Evolutionary conservation across 2,797 vertebrate genomes (phyloP), one percentile per base, ranked within the genome.

Genomic region (Dromococcyx pavoninus): DNA sequence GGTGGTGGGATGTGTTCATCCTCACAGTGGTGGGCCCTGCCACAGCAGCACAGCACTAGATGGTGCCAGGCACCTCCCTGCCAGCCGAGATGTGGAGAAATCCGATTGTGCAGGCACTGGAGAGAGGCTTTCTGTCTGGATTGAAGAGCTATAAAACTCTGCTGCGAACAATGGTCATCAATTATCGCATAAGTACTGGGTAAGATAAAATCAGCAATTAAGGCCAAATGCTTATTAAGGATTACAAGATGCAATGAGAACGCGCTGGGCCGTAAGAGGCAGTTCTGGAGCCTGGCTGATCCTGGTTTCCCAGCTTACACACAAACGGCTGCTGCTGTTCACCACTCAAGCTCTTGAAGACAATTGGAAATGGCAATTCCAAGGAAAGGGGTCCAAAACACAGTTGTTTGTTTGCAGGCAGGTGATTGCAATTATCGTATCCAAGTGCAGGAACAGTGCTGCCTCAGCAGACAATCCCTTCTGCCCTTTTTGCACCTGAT

Each of bases 161-260:
- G 1, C 75, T 66, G 81, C 85, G 62, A 77, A 86, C 79, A 22
- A n/a, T 79, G 86, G 4, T 76, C 93, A 87, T 82, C 93, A 87
- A 83, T 94, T 93, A 83, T 5, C 43, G 35, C 66, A 1, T 62
- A 66, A 91, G 72, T 69, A 65, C 57, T 13, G 16, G 53, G 53
- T 58, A 11, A 69, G 53, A 94, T 94, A 80, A 62, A 87, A 94
- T 89, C 91, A n/a, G 91, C 88, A 96, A 89, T 94, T 91, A 94
- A 79, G 88, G 86, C 64, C 83, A 72, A 91, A 66, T 19, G 84
- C 91, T 83, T 85, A 53, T 93, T 94, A 85, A 90, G 93, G 67
- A 71, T 57, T 70, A 89, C 17, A 80, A 35, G 94, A 61, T 57
- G 46, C 53, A 22, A 2, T 22, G 89, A 18, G 86, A 74, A 83